Conservation (phyloP, 1,140 invertebrate genomes). For the Anoplolepis gracilipes region DNA sequence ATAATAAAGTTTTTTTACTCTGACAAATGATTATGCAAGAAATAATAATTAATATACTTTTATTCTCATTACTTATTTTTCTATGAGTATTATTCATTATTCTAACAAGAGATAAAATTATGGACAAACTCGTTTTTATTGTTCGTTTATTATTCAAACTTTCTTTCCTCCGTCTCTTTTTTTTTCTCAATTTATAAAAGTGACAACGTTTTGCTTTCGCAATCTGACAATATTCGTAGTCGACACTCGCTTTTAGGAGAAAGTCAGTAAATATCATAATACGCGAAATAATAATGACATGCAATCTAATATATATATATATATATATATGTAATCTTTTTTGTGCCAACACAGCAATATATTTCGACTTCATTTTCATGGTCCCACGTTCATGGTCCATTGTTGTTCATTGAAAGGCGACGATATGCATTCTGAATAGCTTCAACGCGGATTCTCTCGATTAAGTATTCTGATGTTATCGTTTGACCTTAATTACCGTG, state of each 20-base stretch:
- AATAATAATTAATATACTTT: not conserved
- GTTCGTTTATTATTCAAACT: not conserved
- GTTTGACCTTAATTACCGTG: constrained; percentile 44
- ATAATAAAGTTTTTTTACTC: not conserved
- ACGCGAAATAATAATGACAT: constrained; percentile 7
- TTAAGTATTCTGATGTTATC: constrained; percentile 57
- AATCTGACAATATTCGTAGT: not conserved
- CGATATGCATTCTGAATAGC: constrained; percentile 48
- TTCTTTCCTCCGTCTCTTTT: not conserved
- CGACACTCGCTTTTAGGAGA: not conserved
- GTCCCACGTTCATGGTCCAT: constrained; percentile 20
- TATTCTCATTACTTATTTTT: not conserved
- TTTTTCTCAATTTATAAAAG: no score
- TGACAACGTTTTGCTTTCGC: not conserved
- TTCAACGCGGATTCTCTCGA: constrained; percentile 46
- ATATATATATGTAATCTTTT: constrained; percentile 33
- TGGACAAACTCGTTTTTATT: constrained; percentile 9
- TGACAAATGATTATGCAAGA: not conserved
- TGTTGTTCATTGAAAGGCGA: constrained; percentile 43
- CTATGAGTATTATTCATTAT: not conserved
- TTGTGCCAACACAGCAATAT: not conserved
- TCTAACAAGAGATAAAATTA: not conserved
- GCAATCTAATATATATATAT: not conserved
- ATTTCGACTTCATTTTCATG: constrained; percentile 21
- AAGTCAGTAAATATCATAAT: constrained; percentile 20